Evolutionary conservation across 2,888 invertebrate genomes (phyloP), one percentile per base, ranked within the genome.

Genomic region (Nymphalis urticae): DNA sequence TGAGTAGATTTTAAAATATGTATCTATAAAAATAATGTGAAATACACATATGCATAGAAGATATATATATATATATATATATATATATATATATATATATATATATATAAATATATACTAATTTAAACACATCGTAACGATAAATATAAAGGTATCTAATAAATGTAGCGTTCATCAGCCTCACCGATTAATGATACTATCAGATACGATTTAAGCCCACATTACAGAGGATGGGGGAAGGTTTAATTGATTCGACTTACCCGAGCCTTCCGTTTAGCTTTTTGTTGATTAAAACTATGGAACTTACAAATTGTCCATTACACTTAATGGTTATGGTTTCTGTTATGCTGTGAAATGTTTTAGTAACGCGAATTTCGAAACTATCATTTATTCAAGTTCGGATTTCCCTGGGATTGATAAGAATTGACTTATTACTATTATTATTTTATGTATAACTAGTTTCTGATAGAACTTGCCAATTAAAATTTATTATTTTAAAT

Each of bases 201-300:
- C 66, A 62, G 66, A 48, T 66, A 62, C 61, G 66, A 66, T 66
- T 66, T 66, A 66, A 54, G 61, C 61, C 66, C 36, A 36, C 70
- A 60, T 70, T 70, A 66, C 66, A 53, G 63, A 63, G 66, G 70
- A 60, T 70, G 48, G 60, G 66, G 66, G 70, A 60, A 50, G 63
- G 60, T 60, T 65, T 69, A 66, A 66, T 66, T 70, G 66, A 66
- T 70, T 60, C 63, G 50, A 60, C 63, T 66, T 60, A 63, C 51
- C 53, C 60, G 42, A 66, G 48, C 54, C 48, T 64, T 56, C 48
- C 36, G 21, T 62, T 62, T 62, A 48, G 66, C 66, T 66, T 66
- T 56, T 62, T 62, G 56, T 48, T 66, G 66, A 66, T 66, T 66
- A 62, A 66, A 66, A 56, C n/a, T 56, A 42, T n/a, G 47, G 2